Base-by-base conservation (phyloP, 2,797 vertebrate species). In the Hydrolagus colliei region DNA sequence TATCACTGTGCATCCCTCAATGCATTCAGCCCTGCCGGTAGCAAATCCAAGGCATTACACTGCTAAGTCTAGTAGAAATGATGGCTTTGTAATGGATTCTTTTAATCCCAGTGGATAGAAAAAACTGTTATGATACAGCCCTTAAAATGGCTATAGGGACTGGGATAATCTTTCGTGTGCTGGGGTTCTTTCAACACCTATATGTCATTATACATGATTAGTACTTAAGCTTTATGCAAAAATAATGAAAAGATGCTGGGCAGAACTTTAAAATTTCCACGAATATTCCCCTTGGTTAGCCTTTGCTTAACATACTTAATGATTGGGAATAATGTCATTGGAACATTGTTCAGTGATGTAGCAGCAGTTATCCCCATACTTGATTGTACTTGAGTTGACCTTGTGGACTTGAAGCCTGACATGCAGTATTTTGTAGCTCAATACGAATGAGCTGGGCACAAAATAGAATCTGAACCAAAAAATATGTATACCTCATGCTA, bases 1-100 rank as follows among this genome's bases (percentile, higher is more conserved):
- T n/a, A 77, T 61, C 18, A 77, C 52, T 52, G 41, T 61, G 12
- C 22, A 10, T 12, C 8, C 18, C 52, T 77, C 41, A n/a, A n/a
- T 77, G 52, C 18, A 20, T 16, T 20, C 52, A 77, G 18, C 41
- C 61, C 75, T 77, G 18, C 52, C 18, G 3, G 4, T n/a, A 59
- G 20, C 41, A 11, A 77, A 77, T 77, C 20, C 41, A 77, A 59
- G 16, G 41, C 41, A 77, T 59, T 77, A 61, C 41, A 61, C 52
- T 61, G 18, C 10, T 61, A n/a, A 77, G 4, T 61, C 75, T 59
- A 35, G 73, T 20, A 77, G 41, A 77, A 77, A 61, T 77, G 75
- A 77, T 77, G 75, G 18, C 41, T 77, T 77, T 77, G 75, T 59
- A 77, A 77, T 77, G 10, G 75, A 77, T 77, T 77, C 9, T 77